These are phyloP conservation scores for Eurystomus glaucurus DNA, from an alignment of 2,797 vertebrate genomes.

Conservation along the genomic window DNA sequence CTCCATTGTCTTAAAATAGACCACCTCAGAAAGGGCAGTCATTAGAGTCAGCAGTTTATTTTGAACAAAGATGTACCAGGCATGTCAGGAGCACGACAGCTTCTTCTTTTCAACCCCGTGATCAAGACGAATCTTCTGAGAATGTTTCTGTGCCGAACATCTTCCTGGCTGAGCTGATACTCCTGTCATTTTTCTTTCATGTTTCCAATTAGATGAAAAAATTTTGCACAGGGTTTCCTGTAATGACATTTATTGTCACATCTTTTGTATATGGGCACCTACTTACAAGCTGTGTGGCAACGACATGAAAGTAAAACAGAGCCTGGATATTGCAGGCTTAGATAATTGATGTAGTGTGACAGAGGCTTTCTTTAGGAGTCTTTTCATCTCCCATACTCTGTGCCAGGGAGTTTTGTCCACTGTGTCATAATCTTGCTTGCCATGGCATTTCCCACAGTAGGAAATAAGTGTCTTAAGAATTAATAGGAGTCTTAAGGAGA, in stretches of 20 bases:
- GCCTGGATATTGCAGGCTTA: neutral
- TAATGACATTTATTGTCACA: neutral
- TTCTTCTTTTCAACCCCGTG: neutral
- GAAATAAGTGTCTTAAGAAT: neutral
- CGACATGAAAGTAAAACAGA: neutral
- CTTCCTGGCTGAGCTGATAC: neutral
- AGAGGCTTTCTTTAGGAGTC: neutral
- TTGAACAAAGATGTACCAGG: neutral
- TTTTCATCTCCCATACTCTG: neutral
- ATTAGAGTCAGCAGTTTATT: constrained; percentile 33
- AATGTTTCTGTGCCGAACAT: neutral
- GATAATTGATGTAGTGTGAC: neutral
- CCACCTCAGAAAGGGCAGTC: constrained; percentile 4
- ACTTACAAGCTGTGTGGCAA: neutral
- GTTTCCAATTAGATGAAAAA: neutral
- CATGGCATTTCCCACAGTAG: neutral
- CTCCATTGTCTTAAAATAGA: constrained; percentile 29
- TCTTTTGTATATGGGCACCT: neutral
- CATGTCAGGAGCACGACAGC: neutral
- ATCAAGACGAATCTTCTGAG: constrained; percentile 21
- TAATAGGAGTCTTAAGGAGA: neutral
- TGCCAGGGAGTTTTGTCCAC: neutral
- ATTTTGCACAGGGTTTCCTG: neutral
- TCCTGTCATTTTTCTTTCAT: neutral
- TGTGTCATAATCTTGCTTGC: neutral